These are phyloP conservation scores for Aethina tumida DNA, from an alignment of 1,140 invertebrate genomes.

Conservation along the genomic window DNA sequence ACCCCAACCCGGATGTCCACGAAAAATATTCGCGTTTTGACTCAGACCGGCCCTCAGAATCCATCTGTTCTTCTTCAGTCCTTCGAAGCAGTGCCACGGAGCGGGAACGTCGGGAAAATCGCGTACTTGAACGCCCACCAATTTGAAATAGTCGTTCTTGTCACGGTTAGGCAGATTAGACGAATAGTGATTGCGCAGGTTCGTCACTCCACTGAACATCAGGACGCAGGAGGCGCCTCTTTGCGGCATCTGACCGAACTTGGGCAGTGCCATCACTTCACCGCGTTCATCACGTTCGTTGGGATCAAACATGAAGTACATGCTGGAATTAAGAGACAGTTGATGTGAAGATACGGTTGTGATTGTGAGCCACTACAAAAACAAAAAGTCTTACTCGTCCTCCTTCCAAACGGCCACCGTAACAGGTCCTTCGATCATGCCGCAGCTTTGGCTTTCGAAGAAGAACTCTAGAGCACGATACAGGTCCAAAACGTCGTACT, in stretches of 20 bases:
- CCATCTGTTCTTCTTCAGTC: constrained; percentile 39
- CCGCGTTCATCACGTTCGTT: constrained; percentile 25
- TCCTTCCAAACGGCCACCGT: constrained; percentile 27
- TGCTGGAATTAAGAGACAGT: too few species aligned
- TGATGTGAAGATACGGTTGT: too few species aligned
- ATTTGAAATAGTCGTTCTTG: constrained; percentile 38
- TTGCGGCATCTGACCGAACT: constrained; percentile 10
- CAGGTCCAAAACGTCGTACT: constrained; percentile 25
- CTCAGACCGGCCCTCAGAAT: constrained; percentile 40
- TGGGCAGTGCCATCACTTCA: constrained; percentile 12
- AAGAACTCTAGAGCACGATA: constrained; percentile 25
- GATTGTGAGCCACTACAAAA: too few species aligned
- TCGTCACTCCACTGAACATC: constrained; percentile 25
- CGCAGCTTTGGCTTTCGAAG: constrained; percentile 24
- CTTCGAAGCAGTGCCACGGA: constrained; percentile 39
- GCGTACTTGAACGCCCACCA: constrained; percentile 36
- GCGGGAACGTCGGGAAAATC: constrained; percentile 38
- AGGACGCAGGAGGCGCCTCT: constrained; percentile 31
- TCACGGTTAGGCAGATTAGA: constrained; percentile 33
- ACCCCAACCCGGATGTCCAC: constrained; percentile 37
- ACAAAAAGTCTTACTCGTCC: too few species aligned
- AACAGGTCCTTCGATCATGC: constrained; percentile 27
- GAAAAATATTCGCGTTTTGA: constrained; percentile 39
- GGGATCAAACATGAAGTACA: constrained; percentile 31
- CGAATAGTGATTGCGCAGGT: constrained; percentile 31